phyloP scores from a whole-genome alignment of 2,113 vertebrate species.

The Sapajus apella region DNA sequence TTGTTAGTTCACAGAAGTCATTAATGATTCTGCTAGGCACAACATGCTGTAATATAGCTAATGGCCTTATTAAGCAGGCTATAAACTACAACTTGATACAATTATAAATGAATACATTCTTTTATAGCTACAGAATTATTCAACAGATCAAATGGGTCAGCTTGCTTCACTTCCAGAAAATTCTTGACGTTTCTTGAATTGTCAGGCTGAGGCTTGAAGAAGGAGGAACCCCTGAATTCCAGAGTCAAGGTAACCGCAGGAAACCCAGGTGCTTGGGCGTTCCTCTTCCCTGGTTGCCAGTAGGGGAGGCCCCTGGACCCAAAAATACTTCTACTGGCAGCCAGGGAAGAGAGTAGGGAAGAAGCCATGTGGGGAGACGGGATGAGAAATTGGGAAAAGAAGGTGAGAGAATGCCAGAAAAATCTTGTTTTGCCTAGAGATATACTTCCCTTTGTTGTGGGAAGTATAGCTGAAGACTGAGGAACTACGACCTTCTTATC shows the following conservation, averaged over 20 bases:
- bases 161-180: slow-evolving; percentile 26
- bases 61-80: slow-evolving; percentile 45
- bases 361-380: accelerated
- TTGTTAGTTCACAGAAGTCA: slow-evolving; percentile 2
- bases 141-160: slow-evolving; percentile 8
- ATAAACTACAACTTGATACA: slow-evolving; percentile 33
- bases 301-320: not conserved
- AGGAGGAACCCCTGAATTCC: slow-evolving; percentile 46
- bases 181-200: slow-evolving; percentile 32
- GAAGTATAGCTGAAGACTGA: not conserved
- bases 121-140: slow-evolving; percentile 47
- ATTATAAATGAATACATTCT: slow-evolving; percentile 23
- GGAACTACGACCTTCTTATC: not conserved
- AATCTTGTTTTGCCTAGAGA: not conserved
- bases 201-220: slow-evolving; percentile 50
- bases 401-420: not conserved
- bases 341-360: not conserved
- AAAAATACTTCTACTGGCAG: not conserved
- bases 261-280: not conserved
- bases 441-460: not conserved
- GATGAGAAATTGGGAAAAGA: not conserved
- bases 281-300: not conserved
- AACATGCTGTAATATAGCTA: not conserved
- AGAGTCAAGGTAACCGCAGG: not conserved
- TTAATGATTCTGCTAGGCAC: not conserved